A percentile compares a stretch with the other conserved stretches of the same genome.
These are phyloP conservation scores for Sylvicapra grimmia DNA, from an alignment of 2,113 vertebrate species.

Conservation along the genomic window DNA sequence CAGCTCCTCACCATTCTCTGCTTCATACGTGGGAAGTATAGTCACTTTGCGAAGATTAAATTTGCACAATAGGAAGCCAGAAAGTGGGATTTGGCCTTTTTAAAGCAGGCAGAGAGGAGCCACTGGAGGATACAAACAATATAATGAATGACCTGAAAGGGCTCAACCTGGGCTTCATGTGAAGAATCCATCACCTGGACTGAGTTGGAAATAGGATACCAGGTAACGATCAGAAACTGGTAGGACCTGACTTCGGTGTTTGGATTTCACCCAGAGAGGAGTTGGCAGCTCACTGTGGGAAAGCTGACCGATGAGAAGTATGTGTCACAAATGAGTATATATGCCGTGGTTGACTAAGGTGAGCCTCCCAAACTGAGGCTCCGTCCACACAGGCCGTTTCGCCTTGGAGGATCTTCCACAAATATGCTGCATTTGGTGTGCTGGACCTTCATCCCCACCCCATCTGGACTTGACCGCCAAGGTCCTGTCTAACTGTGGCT, in stretches of 20 bases:
- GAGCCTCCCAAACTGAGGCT: neutral
- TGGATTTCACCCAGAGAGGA: neutral
- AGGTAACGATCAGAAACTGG: constrained; percentile 17
- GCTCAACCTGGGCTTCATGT: neutral
- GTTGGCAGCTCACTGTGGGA: neutral
- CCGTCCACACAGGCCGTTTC: neutral
- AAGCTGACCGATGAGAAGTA: constrained; percentile 17
- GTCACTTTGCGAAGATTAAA: neutral
- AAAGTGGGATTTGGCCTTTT: neutral
- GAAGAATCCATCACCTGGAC: neutral
- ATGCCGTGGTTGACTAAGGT: neutral
- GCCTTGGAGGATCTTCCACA: neutral
- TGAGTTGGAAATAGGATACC: neutral
- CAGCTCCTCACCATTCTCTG: neutral
- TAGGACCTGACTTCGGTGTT: neutral
- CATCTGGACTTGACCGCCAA: neutral
- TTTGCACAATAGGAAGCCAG: neutral
- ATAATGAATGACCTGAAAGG: neutral
- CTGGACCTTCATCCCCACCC: neutral
- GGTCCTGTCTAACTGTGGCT: neutral
- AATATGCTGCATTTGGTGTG: neutral
- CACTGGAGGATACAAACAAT: neutral
- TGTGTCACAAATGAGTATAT: neutral
- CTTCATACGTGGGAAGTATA: neutral
- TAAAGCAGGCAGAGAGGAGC: neutral